phyloP scores from a whole-genome alignment of 2,888 invertebrate species.

The Eutolmus rufibarbis region DNA sequence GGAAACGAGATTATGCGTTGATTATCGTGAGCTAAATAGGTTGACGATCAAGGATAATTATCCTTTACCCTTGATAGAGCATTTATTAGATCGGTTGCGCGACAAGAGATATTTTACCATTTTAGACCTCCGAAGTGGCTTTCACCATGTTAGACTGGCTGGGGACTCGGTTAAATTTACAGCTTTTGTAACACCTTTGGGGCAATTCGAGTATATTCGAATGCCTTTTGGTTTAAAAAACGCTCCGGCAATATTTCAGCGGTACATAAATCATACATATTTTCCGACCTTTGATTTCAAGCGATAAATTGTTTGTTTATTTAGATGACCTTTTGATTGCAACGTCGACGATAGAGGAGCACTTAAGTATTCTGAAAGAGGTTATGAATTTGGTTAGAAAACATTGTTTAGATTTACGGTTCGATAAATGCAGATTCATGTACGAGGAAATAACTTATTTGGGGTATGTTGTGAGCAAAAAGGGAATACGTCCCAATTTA shows the following conservation, averaged over 20 bases:
- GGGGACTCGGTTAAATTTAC: too few species aligned
- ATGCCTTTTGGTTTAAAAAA: conserved; percentile 31
- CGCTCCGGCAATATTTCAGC: conserved; percentile 26
- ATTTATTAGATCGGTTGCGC: conserved; percentile 46
- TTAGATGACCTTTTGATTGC: conserved; percentile 49
- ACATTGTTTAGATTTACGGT: neutral
- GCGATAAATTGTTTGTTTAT: conserved; percentile 48
- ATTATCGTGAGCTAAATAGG: neutral
- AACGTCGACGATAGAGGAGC: conserved; percentile 37
- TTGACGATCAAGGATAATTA: neutral
- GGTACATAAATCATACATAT: conserved; percentile 48
- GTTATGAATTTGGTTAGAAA: conserved; percentile 40
- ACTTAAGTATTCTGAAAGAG: conserved; percentile 40
- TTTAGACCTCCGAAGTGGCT: conserved; percentile 44
- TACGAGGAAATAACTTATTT: conserved; percentile 41
- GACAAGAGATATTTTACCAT: too few species aligned
- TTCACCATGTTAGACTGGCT: conserved; percentile 44
- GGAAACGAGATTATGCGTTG: too few species aligned
- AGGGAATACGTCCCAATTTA: conserved; percentile 38
- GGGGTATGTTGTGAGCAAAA: neutral
- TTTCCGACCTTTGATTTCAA: conserved; percentile 44
- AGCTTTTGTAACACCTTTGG: conserved; percentile 34
- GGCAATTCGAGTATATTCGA: conserved; percentile 20
- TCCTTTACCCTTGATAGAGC: conserved; percentile 47
- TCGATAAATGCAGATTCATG: conserved; percentile 44